A percentile compares a stretch with the other conserved stretches of the same genome.
These are phyloP conservation scores for Heliocidaris erythrogramma DNA, from an alignment of 35 echinoderm and acorn worm genomes.

Conservation along the genomic window DNA sequence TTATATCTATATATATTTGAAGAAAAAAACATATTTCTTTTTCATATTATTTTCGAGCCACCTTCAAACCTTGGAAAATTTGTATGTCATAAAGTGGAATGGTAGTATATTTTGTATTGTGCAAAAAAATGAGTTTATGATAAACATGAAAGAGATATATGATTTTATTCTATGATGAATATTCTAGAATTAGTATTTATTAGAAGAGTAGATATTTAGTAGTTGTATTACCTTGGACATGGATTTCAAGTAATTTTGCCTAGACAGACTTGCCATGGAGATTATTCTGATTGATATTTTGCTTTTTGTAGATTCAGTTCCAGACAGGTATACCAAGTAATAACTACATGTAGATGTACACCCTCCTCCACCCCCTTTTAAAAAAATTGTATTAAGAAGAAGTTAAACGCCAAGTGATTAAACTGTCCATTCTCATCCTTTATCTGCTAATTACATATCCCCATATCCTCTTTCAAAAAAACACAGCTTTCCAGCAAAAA, in stretches of 20 bases:
- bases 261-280: not conserved
- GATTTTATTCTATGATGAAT: not conserved
- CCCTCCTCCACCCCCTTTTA: not conserved
- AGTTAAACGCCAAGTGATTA: too few relatives aligned
- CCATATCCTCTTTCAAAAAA: too few relatives aligned
- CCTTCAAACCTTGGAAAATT: not conserved
- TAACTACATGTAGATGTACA: not conserved
- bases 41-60: not conserved
- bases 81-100: not conserved
- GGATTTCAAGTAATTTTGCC: not conserved
- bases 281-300: not conserved
- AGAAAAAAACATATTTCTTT: not conserved
- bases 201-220: not conserved
- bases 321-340: not conserved
- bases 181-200: not conserved
- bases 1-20: constrained; percentile 14
- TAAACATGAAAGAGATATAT: not conserved
- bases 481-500: not conserved
- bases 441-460: not conserved
- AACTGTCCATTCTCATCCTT: not conserved
- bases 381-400: too few relatives aligned
- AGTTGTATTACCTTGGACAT: not conserved
- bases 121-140: constrained; percentile 1
- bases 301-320: not conserved
- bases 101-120: not conserved